Evolutionary conservation across 2,888 invertebrate genomes (phyloP), one percentile per base, ranked within the genome.

Genomic region (Diadegma fenestrale): DNA sequence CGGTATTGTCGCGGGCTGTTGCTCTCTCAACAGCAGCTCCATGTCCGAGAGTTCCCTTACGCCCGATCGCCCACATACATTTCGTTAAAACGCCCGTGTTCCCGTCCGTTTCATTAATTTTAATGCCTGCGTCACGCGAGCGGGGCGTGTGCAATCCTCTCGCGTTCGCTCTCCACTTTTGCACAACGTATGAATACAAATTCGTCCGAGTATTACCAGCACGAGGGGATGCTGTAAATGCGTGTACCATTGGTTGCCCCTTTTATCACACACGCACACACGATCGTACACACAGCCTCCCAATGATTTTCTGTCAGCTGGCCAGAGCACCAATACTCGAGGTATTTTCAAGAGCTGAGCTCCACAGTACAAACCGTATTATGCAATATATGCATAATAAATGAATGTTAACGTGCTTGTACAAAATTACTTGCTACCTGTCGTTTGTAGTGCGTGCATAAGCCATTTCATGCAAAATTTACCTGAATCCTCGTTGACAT

Each of bases 71-170:
- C 88, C 92, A 89, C 91, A 91, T 91, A 92, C 91, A 91, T 92
- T 92, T 91, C 90, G 92, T 91, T 91, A 91, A 92, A 92, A 91
- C 90, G 91, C 91, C 90, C 92, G 91, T 89, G 91, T 92, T 92
- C 90, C 89, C 54, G 90, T 92, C 89, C 92, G 92, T 93, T 92
- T 93, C 92, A 93, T 93, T 93, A 93, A 93, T 93, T 92, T 92
- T 92, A 92, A 93, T 92, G 91, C 91, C 89, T 89, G 81, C 90
- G 76, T 73, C 84, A 80, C 78, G 82, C 68, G 82, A 37, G 66
- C 51, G 37, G 71, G 82, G 75, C 78, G 81, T 78, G 85, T 78
- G 82, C 69, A 75, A 22, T 19, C 51, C 12, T 17, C 33, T 26
- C 41, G 8, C 37, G 33, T 75, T 17, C 76, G 54, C 51, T 43